Base-by-base conservation (phyloP, 1,140 invertebrate genomes). In the Drosophila sturtevanti region DNA sequence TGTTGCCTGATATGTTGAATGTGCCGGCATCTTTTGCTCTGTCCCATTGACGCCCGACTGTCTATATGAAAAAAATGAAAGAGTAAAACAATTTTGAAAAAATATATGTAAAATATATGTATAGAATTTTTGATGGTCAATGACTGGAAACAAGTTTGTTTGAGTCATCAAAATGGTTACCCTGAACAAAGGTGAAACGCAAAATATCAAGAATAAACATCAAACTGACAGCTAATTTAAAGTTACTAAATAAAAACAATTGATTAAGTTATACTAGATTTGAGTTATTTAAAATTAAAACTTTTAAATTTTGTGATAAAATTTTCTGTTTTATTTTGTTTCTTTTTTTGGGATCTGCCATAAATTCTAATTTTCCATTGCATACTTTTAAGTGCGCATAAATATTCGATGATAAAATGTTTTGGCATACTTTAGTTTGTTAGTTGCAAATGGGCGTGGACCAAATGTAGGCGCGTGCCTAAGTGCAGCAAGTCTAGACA, bases 401-500 rank as follows among this genome's bases (percentile, higher is more conserved):
- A 71, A 84, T 79, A 79, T 63, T 71, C 37, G 58, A 64, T 61
- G 63, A 41, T 51, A 64, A 68, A 51, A 61, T 64, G 35, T 27
- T 59, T 22, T 66, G 35, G 58, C 34, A 60, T 60, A 60, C 34
- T 41, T 38, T 37, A 61, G 37, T 61, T 41, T 22, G 22, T 41
- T 56, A 56, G 31, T 31, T 60, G 37, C 24, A 16, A 14, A 41
- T 24, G 31, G 59, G 60, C 59, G 71, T 76, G 68, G 64, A 37
- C 12, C 34, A 3, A 18, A 1, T 24, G 41, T 16, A 58, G 77
- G 65, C 73, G 56, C 79, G 79, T 82, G 79, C 67, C 63, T 59
- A 82, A 82, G 79, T 82, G 79, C 66, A 51, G 66, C 70, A 54
- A 55, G 79, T 82, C 79, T 81, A 78, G 79, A 82, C 79, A 14